These are phyloP conservation scores for Heliconius hortense DNA, from an alignment of 2,888 invertebrate species.

Conservation along the genomic window DNA sequence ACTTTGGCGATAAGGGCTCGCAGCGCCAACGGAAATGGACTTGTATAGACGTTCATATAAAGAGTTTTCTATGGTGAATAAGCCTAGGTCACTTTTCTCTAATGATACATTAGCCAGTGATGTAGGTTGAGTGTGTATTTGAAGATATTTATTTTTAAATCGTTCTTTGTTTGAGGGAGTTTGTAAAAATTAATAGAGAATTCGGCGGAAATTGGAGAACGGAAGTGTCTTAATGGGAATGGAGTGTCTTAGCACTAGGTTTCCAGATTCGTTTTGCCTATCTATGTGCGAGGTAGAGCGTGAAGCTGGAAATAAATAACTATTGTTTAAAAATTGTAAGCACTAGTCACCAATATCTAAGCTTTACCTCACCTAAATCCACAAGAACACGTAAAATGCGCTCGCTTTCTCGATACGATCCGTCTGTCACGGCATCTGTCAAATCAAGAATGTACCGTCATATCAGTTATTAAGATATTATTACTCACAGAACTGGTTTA, in stretches of 20 bases:
- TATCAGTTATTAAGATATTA: not conserved
- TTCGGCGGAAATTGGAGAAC: too few species aligned
- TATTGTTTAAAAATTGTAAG: too few species aligned
- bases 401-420: not conserved
- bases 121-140: not conserved
- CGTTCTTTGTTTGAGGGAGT: too few species aligned
- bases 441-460: not conserved
- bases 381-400: not conserved
- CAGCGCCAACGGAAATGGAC: constrained; percentile 40
- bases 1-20: constrained; percentile 42
- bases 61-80: constrained; percentile 32
- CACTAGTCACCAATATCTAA: not conserved
- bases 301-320: too few species aligned
- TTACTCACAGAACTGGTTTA: too few species aligned
- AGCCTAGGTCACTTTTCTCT: constrained; percentile 22
- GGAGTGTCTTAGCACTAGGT: too few species aligned
- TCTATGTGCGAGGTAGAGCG: too few species aligned
- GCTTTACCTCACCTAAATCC: not conserved
- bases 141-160: too few species aligned
- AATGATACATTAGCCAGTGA: constrained; percentile 9
- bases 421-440: not conserved
- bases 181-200: too few species aligned
- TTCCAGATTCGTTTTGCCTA: too few species aligned
- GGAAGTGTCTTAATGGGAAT: too few species aligned
- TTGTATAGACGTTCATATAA: constrained; percentile 34